Evolutionary conservation across 2,888 invertebrate genomes (phyloP).

Genomic region (Lysandra bellargus): DNA sequence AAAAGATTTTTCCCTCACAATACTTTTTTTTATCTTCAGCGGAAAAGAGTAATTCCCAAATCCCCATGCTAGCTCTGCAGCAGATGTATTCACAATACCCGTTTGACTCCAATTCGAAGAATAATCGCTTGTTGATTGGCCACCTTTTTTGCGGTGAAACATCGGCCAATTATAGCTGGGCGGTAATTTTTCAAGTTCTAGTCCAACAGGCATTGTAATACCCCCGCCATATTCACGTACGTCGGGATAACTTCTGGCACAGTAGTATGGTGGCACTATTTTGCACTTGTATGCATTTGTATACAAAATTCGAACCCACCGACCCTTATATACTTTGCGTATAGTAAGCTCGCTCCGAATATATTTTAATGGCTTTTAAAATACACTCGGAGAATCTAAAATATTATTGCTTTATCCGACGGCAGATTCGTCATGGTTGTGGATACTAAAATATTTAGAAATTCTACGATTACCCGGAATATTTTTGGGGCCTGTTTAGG

Average conservation of each 20-base stretch:
- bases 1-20: neutral
- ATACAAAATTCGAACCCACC: neutral
- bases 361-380: neutral
- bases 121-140: neutral
- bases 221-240: neutral
- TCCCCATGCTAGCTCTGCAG: neutral
- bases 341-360: neutral
- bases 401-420: neutral
- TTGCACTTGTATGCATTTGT: slow-evolving; percentile 6
- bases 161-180: neutral
- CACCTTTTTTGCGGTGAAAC: neutral
- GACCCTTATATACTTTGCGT: neutral
- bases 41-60: neutral
- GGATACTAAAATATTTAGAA: neutral
- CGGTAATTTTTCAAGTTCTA: neutral
- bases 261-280: slow-evolving; percentile 25
- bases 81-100: neutral
- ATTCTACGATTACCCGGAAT: neutral
- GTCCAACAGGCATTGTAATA: neutral
- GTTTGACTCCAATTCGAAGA: neutral
- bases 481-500: neutral
- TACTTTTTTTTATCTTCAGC: neutral
- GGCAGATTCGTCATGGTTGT: neutral
- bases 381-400: neutral
- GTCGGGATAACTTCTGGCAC: slow-evolving; percentile 28